phyloP scores from a whole-genome alignment of 2,888 invertebrate species.

The Amphipyra berbera region DNA sequence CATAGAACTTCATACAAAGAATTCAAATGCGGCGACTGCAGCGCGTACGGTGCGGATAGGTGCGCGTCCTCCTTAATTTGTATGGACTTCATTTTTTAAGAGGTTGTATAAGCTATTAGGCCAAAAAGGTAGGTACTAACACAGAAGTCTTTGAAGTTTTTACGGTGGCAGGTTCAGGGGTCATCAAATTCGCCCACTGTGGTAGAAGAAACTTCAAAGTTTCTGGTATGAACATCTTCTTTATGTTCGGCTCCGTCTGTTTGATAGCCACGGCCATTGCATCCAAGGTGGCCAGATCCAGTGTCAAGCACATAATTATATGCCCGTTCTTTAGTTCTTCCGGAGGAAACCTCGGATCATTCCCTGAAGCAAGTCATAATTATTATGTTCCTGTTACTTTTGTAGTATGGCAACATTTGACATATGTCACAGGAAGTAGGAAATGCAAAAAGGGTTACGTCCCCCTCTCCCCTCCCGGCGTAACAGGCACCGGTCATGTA shows the following conservation, averaged over 20 bases:
- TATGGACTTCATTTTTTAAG: too few relatives aligned
- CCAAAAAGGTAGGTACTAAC: conserved; percentile 16
- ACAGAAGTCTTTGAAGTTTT: conserved; percentile 16
- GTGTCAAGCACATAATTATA: conserved; percentile 69
- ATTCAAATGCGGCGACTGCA: too few relatives aligned
- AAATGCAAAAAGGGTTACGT: too few relatives aligned
- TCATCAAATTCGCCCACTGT: conserved; percentile 38
- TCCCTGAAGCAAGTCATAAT: conserved; percentile 50
- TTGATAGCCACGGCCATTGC: conserved; percentile 59
- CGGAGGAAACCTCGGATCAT: conserved; percentile 62
- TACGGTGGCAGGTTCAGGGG: background rate
- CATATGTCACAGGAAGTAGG: too few relatives aligned
- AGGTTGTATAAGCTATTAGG: too few relatives aligned
- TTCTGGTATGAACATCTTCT: conserved; percentile 60
- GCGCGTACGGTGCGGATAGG: too few relatives aligned
- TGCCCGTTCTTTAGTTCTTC: conserved; percentile 70
- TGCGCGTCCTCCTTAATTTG: too few relatives aligned
- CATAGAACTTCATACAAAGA: too few relatives aligned
- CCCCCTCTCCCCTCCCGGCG: too few relatives aligned
- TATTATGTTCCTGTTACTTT: too few relatives aligned
- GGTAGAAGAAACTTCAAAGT: conserved; percentile 46
- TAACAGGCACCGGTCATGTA: too few relatives aligned
- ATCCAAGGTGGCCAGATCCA: conserved; percentile 68
- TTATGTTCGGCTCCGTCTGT: conserved; percentile 57
- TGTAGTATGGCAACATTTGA: too few relatives aligned